A percentile compares a stretch with the other conserved stretches of the same genome.
These are phyloP conservation scores for Phodopus roborovskii DNA, from an alignment of 2,113 vertebrate species.

Conservation along the genomic window DNA sequence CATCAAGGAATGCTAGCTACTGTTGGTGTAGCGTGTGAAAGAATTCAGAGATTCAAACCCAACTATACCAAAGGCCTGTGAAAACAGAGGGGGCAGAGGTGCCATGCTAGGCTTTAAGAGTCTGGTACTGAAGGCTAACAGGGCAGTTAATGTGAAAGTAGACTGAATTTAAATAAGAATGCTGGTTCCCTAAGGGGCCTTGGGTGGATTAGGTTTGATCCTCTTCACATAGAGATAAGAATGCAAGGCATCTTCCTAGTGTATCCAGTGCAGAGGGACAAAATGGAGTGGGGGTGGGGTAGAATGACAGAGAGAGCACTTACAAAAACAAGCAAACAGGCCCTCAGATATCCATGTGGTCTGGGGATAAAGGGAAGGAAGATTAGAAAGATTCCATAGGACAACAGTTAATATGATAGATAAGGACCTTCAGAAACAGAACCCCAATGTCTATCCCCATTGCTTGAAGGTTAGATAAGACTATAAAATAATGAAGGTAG, in stretches of 20 bases:
- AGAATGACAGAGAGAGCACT: neutral
- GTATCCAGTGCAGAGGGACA: neutral
- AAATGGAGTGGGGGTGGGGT: neutral
- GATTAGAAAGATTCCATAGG: neutral
- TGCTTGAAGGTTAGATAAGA: neutral
- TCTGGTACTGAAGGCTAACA: neutral
- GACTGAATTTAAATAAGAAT: neutral
- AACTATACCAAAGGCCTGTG: rapidly evolving
- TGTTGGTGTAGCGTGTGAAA: neutral
- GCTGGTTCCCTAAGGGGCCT: neutral
- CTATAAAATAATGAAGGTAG: rapidly evolving
- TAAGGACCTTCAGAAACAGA: too few species aligned
- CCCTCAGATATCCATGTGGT: neutral
- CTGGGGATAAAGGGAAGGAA: neutral
- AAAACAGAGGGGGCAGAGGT: rapidly evolving
- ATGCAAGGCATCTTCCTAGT: neutral
- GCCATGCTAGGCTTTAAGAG: neutral
- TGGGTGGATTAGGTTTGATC: neutral
- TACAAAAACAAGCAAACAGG: neutral
- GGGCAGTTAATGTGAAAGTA: neutral
- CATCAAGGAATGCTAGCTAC: neutral
- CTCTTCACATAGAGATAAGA: neutral
- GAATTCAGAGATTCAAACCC: neutral
- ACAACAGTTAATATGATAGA: neutral
- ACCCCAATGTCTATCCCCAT: too few species aligned